Percentiles rank a stretch among this genome's conserved stretches.
Evolutionary conservation across 2,888 invertebrate genomes (phyloP).

Genomic region (Phasia obesa): DNA sequence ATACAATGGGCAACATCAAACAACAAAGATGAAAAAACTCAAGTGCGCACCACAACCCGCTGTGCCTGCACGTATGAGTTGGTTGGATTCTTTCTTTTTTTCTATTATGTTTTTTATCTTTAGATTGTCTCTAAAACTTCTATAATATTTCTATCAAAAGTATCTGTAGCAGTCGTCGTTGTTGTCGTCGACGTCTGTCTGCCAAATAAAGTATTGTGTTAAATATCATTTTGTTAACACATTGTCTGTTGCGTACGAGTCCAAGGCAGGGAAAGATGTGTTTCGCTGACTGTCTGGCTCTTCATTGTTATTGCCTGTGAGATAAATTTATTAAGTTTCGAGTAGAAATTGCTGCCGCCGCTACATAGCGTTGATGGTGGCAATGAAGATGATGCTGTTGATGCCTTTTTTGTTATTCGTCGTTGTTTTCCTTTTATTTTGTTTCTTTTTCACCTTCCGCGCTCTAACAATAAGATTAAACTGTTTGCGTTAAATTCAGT

Average conservation of each 20-base stretch:
- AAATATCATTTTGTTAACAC: conserved; percentile 66
- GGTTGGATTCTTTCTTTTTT: conserved; percentile 19
- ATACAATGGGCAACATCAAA: conserved; percentile 50
- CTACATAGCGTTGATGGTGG: conserved; percentile 25
- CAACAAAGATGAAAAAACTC: conserved; percentile 21
- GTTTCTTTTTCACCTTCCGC: conserved; percentile 38
- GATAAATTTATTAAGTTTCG: conserved; percentile 60
- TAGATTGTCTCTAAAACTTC: conserved; percentile 43
- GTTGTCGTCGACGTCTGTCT: neutral
- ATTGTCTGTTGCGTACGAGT: conserved; percentile 47
- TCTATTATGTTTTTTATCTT: conserved; percentile 9
- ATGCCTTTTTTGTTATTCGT: conserved; percentile 16
- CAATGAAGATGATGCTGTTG: neutral
- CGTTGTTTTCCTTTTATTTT: conserved; percentile 28
- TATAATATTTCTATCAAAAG: conserved; percentile 25
- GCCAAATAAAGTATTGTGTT: conserved; percentile 49
- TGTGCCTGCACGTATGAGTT: conserved; percentile 40
- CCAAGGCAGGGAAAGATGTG: conserved; percentile 3
- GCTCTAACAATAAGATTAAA: conserved; percentile 62
- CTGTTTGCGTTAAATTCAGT: conserved; percentile 69
- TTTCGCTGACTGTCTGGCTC: conserved; percentile 23
- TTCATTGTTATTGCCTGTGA: conserved; percentile 51
- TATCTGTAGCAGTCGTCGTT: conserved; percentile 10
- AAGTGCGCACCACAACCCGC: conserved; percentile 49
- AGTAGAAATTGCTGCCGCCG: conserved; percentile 18